These are phyloP conservation scores for Steinernema scapterisci DNA, from an alignment of 2,888 invertebrate genomes.

Conservation along the genomic window DNA sequence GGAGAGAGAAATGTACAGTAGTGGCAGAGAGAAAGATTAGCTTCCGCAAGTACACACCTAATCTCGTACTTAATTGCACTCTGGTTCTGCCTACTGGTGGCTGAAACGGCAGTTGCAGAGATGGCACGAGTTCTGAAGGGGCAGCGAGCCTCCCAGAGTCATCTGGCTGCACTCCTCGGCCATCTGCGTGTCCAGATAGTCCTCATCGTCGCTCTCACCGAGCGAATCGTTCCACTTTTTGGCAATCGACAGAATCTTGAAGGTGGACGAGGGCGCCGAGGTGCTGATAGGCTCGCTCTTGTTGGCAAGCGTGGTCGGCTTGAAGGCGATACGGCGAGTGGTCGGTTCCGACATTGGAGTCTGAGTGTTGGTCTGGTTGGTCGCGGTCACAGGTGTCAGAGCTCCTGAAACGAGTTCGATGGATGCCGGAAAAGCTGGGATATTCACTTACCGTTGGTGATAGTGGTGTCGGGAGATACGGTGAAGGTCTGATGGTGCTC, in stretches of 20 bases:
- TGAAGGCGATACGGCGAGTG: slow-evolving; percentile 35
- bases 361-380: slow-evolving; percentile 13
- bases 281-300: slow-evolving; percentile 50
- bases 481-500: slow-evolving; percentile 2
- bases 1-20: neutral
- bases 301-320: slow-evolving; percentile 36
- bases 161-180: slow-evolving; percentile 48
- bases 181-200: slow-evolving; percentile 30
- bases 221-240: slow-evolving; percentile 54
- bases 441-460: slow-evolving; percentile 9
- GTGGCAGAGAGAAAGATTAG: neutral
- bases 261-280: slow-evolving; percentile 49
- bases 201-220: slow-evolving; percentile 54
- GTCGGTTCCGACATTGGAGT: slow-evolving; percentile 38
- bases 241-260: slow-evolving; percentile 59
- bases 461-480: neutral
- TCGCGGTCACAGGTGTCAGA: slow-evolving; percentile 33
- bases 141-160: slow-evolving; percentile 36
- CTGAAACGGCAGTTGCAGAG: neutral
- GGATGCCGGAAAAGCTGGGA: neutral
- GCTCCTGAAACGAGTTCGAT: slow-evolving; percentile 17
- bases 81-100: neutral
- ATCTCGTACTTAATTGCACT: too few species aligned
- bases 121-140: neutral
- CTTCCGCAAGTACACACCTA: neutral